A percentile compares a stretch with the other conserved stretches of the same genome.
phyloP scores from a whole-genome alignment of 2,113 vertebrate species.

The Tretioscincus oriximinensis region DNA sequence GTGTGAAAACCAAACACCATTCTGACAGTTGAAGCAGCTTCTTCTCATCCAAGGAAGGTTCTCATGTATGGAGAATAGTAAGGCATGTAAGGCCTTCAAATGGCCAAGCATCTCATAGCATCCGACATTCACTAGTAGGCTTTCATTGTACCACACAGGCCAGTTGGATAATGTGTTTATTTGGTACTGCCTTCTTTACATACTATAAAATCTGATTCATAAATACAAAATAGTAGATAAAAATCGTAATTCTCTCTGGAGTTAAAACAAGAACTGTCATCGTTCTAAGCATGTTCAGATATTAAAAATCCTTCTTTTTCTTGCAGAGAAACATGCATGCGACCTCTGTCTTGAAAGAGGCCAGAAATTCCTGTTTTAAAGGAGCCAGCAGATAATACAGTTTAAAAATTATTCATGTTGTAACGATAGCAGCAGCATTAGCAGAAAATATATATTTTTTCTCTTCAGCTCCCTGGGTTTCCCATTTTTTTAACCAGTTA shows the following conservation, averaged over 20 bases:
- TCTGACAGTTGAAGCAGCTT: neutral
- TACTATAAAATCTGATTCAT: slow-evolving; percentile 28
- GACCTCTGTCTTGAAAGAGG: slow-evolving; percentile 26
- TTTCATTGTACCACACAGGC: slow-evolving; percentile 9
- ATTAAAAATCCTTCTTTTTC: slow-evolving; percentile 25
- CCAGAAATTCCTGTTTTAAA: slow-evolving; percentile 28
- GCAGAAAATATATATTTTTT: slow-evolving; percentile 24
- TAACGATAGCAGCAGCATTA: slow-evolving; percentile 23
- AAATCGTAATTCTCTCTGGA: slow-evolving; percentile 11
- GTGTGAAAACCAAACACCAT: neutral
- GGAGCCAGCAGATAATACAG: slow-evolving; percentile 26
- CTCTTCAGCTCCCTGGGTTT: slow-evolving; percentile 24
- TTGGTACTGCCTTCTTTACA: slow-evolving; percentile 26
- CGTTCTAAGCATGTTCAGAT: neutral
- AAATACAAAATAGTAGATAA: slow-evolving; percentile 26
- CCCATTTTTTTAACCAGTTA: slow-evolving; percentile 39
- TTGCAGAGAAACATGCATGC: slow-evolving; percentile 19
- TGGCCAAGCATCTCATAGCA: neutral
- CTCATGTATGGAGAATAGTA: neutral
- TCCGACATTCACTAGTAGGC: neutral
- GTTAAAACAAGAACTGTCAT: neutral
- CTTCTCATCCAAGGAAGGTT: neutral
- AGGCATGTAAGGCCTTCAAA: neutral
- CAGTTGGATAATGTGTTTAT: slow-evolving; percentile 10
- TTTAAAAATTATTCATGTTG: slow-evolving; percentile 29